A percentile compares a stretch with the other conserved stretches of the same genome.
phyloP scores from a whole-genome alignment of 2,888 invertebrate species.

The Xylophagus ater region DNA sequence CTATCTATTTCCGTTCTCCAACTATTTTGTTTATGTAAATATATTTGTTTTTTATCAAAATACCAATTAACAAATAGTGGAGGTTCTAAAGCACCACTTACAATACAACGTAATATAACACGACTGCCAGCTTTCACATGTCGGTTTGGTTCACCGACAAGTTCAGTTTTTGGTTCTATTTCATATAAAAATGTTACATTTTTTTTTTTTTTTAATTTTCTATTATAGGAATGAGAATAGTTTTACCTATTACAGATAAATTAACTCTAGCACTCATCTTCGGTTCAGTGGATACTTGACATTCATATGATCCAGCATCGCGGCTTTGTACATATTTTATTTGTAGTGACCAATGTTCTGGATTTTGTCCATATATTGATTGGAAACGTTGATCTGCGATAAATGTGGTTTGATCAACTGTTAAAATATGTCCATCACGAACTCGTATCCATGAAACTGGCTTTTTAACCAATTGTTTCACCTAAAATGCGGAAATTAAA shows the following conservation, averaged over 20 bases:
- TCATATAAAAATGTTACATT: constrained; percentile 20
- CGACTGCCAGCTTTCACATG: constrained; percentile 86
- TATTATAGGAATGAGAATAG: background rate
- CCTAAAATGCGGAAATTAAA: constrained; percentile 30
- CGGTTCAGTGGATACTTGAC: constrained; percentile 87
- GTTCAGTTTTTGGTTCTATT: constrained; percentile 82
- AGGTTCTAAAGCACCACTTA: constrained; percentile 78
- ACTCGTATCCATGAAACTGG: constrained; percentile 85
- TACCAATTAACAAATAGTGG: constrained; percentile 93
- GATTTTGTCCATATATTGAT: constrained; percentile 69
- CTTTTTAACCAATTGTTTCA: constrained; percentile 76
- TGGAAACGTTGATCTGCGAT: constrained; percentile 88
- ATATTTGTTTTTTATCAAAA: constrained; percentile 44
- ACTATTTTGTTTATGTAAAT: constrained; percentile 32
- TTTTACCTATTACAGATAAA: constrained; percentile 78
- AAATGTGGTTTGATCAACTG: constrained; percentile 70
- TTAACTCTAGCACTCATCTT: constrained; percentile 87
- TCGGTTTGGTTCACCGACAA: constrained; percentile 76
- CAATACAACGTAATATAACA: constrained; percentile 77
- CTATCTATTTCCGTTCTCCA: constrained; percentile 37
- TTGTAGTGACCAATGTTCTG: constrained; percentile 78
- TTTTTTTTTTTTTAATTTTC: too few species aligned
- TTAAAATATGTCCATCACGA: constrained; percentile 79
- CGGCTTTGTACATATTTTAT: constrained; percentile 77
- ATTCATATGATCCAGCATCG: constrained; percentile 85